A percentile compares a stretch with the other conserved stretches of the same genome.
Conservation (phyloP, 2,113 vertebrate species). For the Solenodon paradoxus region DNA sequence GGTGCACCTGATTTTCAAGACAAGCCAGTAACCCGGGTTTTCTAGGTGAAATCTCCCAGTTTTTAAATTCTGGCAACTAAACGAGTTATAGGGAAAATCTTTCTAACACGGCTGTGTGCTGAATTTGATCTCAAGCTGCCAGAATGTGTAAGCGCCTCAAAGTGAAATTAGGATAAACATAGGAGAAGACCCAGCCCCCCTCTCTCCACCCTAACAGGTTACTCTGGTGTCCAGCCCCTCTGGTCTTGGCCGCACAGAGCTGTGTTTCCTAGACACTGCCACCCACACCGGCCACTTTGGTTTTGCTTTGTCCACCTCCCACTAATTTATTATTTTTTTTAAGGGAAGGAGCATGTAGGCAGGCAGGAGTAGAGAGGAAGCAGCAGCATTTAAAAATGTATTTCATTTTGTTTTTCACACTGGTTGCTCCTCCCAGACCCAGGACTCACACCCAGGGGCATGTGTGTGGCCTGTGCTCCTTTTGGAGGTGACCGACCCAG, state of each 20-base stretch:
- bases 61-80: background rate
- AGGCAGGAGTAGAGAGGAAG: no score
- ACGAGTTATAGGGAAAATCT: background rate
- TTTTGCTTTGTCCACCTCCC: background rate
- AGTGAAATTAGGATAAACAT: background rate
- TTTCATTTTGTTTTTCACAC: no score
- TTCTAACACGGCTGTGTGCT: rapidly evolving
- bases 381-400: no score
- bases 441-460: no score
- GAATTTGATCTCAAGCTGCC: background rate
- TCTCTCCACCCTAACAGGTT: rapidly evolving
- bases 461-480: no score
- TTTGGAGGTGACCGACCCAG: no score
- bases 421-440: no score
- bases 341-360: no score
- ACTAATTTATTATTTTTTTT: no score
- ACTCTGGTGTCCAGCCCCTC: rapidly evolving
- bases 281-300: rapidly evolving
- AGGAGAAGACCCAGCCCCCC: rapidly evolving
- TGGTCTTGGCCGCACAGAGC: rapidly evolving
- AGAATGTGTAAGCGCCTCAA: background rate
- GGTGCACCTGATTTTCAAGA: background rate
- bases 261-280: rapidly evolving
- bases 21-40: background rate
- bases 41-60: background rate